Percentiles rank a stretch among this genome's conserved stretches.
Evolutionary conservation across 2,113 vertebrate genomes (phyloP).

Genomic region (Phrynocephalus versicolor): DNA sequence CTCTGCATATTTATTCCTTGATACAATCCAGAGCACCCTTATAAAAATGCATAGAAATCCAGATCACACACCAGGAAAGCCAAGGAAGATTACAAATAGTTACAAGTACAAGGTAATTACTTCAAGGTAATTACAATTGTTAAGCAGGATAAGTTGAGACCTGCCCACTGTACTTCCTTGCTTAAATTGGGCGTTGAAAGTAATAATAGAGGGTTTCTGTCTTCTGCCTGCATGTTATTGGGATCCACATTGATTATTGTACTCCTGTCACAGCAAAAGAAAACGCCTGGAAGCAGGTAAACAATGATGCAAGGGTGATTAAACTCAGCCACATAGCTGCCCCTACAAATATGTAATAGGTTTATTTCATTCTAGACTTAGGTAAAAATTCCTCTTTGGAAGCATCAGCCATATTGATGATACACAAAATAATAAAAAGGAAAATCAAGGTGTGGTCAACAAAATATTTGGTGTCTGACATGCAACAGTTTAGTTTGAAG

Average conservation of each 20-base stretch:
- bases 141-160: not conserved
- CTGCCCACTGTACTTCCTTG: not conserved
- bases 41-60: not conserved
- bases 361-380: not conserved
- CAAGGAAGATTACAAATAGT: not conserved
- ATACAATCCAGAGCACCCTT: too few relatives aligned
- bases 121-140: not conserved
- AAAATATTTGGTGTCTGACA: not conserved
- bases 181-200: not conserved
- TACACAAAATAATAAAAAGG: not conserved
- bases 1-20: too few relatives aligned
- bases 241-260: not conserved
- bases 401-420: not conserved
- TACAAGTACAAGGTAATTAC: too few relatives aligned
- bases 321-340: not conserved
- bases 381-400: not conserved
- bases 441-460: not conserved
- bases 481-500: not conserved
- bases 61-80: not conserved
- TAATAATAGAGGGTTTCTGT: not conserved
- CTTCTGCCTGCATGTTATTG: not conserved
- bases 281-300: not conserved
- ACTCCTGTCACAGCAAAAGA: not conserved
- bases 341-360: not conserved
- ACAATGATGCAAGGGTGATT: not conserved